phyloP scores from a whole-genome alignment of 1,140 invertebrate species.

The Ganaspis sp. region DNA sequence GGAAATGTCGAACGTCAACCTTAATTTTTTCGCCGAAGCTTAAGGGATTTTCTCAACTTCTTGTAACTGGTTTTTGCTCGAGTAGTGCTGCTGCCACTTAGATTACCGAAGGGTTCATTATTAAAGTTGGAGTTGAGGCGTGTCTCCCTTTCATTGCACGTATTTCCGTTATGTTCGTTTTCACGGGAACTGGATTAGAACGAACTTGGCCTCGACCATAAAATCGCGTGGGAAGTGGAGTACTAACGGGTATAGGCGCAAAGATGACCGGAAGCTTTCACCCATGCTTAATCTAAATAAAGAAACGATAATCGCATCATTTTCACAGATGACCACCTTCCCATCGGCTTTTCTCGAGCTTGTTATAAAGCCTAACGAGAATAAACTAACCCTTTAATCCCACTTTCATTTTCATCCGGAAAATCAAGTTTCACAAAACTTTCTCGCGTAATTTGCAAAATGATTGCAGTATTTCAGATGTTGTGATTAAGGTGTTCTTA shows the following conservation, averaged over 20 bases:
- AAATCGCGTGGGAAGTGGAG: constrained; percentile 65
- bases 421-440: background rate
- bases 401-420: constrained; percentile 1
- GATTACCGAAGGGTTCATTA: constrained; percentile 40
- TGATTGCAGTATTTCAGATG: too few species aligned
- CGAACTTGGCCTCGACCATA: constrained; percentile 60
- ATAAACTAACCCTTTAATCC: background rate
- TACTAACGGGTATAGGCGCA: constrained; percentile 34
- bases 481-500: too few species aligned
- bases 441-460: too few species aligned
- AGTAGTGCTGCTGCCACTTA: background rate
- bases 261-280: constrained; percentile 33
- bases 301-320: constrained; percentile 3
- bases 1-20: constrained; percentile 5
- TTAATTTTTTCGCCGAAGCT: background rate
- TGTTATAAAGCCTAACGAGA: background rate
- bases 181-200: constrained; percentile 72
- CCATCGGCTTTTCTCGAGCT: background rate
- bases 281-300: background rate
- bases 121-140: constrained; percentile 68
- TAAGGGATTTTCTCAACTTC: background rate
- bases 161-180: constrained; percentile 71
- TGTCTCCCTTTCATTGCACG: constrained; percentile 60
- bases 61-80: constrained; percentile 13
- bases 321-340: constrained; percentile 22